Base-by-base conservation (phyloP, 2,113 vertebrate species). In the Chitala chitala region DNA sequence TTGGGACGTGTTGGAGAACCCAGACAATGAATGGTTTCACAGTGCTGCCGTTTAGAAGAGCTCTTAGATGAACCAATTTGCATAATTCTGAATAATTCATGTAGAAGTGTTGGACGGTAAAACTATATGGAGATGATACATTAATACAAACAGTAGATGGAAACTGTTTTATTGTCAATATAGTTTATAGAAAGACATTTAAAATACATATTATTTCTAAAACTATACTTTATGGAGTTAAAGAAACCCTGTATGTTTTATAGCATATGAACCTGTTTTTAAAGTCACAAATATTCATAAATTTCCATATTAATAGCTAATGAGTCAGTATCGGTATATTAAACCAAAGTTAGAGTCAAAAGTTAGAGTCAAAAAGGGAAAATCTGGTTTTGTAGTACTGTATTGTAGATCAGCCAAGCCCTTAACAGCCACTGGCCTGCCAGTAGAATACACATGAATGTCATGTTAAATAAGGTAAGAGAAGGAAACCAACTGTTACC, bases 71-170 rank as follows among this genome's bases (percentile, higher is more conserved):
- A 51, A 33, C 58, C 36, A 17, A 73, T 73, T 73, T 51, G 58
- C 56, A 63, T 73, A 46, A n/a, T 10, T 61, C 26, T 73, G 58
- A 51, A 73, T 64, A 73, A 64, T 50, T 51, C 42, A 61, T 73
- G 46, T n/a, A 51, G 40, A 63, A 61, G 8, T 31, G 17, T 73
- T 44, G 42, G 36, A 36, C 50, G 58, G 72, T 4, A 44, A 73
- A 73, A 48, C 42, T 50, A 12, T 29, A 50, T 33, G 48, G 26
- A 48, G 61, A 59, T 33, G 42, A 61, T 61, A 72, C 58, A 73
- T 73, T 51, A 64, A 73, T 31, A 72, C 64, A 58, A 46, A 44
- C 55, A 59, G 55, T 55, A 72, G 46, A 72, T 24, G 6, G 17
- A 44, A 12, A 24, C 29, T 48, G 12, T 51, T 51, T 51, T 9